Evolutionary conservation across 2,113 vertebrate genomes (phyloP), one percentile per base, ranked within the genome.

Genomic region (Prionailurus bengalensis): DNA sequence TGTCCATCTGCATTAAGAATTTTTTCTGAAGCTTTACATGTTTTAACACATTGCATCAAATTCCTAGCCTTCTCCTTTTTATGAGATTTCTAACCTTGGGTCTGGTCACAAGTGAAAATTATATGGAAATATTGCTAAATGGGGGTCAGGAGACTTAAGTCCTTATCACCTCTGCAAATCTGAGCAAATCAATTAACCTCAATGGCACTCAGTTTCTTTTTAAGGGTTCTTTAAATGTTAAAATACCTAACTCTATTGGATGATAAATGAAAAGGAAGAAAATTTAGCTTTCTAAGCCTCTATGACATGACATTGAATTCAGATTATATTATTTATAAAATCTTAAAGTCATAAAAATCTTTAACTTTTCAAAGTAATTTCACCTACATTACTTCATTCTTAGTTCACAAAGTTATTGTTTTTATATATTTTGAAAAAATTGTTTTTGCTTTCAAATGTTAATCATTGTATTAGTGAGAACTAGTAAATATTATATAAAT

Each of bases 241-340:
- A 98, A 97, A 63, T 61, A 74, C 36, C 66, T 68, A 39, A 82
- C 92, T 92, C 21, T 73, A 8, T 36, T 93, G 71, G 25, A 65
- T 82, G 42, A 88, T 10, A 95, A 97, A 88, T 76, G 71, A 91
- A 95, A 83, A 51, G 74, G 27, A 97, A 95, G 29, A 89, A 94
- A 94, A 95, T 95, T 12, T 87, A 89, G 84, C 70, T 94, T 85
- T 53, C 31, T 27, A 51, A 97, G 53, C 11, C 71, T 84, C 36
- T 96, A 84, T 61, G 58, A 53, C 51, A 95, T 78, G 45, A 91
- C 2, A 76, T 2, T 93, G 61, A 89, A 97, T 91, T 95, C 84
- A 94, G 97, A 92, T 87, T 81, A 39, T 65, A 65, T 58, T 33
- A 95, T 71, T 88, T 96, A 94, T 74, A 91, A 96, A 61, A 94